Evolutionary conservation across 64 coral and sea anemone species (phyloP), one percentile per base, ranked within the genome.

Genomic region (Cladopsammia gracilis): DNA sequence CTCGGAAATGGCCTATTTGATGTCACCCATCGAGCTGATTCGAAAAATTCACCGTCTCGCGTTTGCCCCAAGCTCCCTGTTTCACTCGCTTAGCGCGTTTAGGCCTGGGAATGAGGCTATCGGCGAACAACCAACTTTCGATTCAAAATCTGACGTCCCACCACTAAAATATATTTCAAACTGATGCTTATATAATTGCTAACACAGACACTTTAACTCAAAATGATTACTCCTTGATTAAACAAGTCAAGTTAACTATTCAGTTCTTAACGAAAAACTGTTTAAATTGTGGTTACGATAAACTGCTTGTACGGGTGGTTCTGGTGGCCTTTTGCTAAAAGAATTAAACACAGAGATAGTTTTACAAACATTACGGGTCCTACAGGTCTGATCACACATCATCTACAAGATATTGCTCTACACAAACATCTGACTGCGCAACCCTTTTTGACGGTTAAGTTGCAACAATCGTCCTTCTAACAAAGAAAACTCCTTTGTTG

Each of bases 221-320:
- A 5, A 56, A 56, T 56, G 53, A 6, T 5, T 6, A 10, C 65
- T 69, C 20, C 65, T 34, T 5, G 1, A 20, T 56, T 7, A 56
- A 12, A 12, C 53, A 56, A 56, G 12, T 10, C 53, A 56, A 3
- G 12, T 56, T 12, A 51, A 49, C 70, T 12, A 0, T 44, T 46
- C 26, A 18, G 11, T 49, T 16, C 16, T 0, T 1, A 48, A n/a
- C 0, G 0, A 49, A n/a, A n/a, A 8, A 20, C 18, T 50, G 14
- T 18, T 50, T 75, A 10, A 56, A 56, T 56, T 75, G 34, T 15
- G 72, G 20, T 46, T 13, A 2, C 19, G 19, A 24, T 12, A 49
- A 68, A 24, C 68, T 67, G 80, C 20, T 67, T 66, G 49, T 50
- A 67, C 80, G 44, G 80, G 80, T 84, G 4, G 0, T 84, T 84